Percentiles rank a stretch among this genome's conserved stretches.
These are phyloP conservation scores for Ageneiosus marmoratus DNA, from an alignment of 2,113 vertebrate species.

Conservation along the genomic window DNA sequence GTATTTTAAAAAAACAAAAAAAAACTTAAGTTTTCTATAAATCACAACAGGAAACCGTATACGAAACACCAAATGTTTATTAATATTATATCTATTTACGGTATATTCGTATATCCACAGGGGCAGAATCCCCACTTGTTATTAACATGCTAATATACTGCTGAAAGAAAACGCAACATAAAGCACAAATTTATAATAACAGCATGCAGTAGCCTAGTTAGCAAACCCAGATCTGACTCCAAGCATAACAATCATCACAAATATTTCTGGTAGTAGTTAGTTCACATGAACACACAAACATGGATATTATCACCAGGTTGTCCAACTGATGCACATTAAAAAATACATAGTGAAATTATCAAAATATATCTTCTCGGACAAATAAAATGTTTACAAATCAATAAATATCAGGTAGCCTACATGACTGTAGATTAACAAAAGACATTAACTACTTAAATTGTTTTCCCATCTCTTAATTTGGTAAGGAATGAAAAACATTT, in stretches of 20 bases:
- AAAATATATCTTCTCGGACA: constrained; percentile 65
- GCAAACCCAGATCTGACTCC: constrained; percentile 52
- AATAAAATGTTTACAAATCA: constrained; percentile 50
- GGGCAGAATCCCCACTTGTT: constrained; percentile 53
- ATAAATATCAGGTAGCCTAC: constrained; percentile 46
- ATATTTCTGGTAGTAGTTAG: constrained; percentile 50
- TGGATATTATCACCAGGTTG: constrained; percentile 44
- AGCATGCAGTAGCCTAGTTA: constrained; percentile 65
- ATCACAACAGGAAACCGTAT: constrained; percentile 44
- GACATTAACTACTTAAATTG: neutral
- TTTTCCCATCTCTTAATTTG: constrained; percentile 6
- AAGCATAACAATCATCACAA: constrained; percentile 52
- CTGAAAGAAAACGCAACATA: constrained; percentile 63
- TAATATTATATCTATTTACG: constrained; percentile 63
- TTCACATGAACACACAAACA: constrained; percentile 51
- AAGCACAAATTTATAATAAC: constrained; percentile 52
- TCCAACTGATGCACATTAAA: constrained; percentile 58
- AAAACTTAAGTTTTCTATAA: neutral
- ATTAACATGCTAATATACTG: constrained; percentile 71
- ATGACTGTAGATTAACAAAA: constrained; percentile 40
- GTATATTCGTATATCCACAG: constrained; percentile 9
- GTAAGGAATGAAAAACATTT: constrained; percentile 10
- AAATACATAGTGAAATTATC: constrained; percentile 68
- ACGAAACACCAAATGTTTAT: constrained; percentile 74
- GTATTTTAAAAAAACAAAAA: neutral